These are phyloP conservation scores for Agrochola lota DNA, from an alignment of 2,888 invertebrate genomes.

Conservation along the genomic window DNA sequence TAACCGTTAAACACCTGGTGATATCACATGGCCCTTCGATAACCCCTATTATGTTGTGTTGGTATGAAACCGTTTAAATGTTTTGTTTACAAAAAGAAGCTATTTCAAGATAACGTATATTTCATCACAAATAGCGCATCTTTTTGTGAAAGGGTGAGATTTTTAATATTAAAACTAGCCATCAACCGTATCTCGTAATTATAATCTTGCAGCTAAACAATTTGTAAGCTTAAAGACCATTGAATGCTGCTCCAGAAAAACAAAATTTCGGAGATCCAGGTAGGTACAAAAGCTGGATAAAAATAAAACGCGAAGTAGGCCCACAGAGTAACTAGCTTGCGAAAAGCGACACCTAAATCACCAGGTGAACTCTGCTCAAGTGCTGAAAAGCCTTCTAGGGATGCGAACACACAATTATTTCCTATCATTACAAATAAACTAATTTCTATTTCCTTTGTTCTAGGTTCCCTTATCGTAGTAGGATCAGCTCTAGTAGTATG, in stretches of 20 bases:
- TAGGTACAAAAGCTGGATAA: not conserved
- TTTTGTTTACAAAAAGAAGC: not conserved
- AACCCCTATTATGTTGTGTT: conserved; percentile 22
- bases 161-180: not conserved
- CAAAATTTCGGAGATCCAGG: no score
- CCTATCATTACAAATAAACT: not conserved
- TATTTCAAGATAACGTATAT: not conserved
- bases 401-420: no score
- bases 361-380: no score
- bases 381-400: no score
- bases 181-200: not conserved
- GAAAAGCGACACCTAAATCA: no score
- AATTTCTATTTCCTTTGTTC: conserved; percentile 83
- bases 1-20: conserved; percentile 21
- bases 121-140: not conserved
- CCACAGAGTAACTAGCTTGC: no score
- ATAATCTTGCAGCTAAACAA: not conserved
- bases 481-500: conserved; percentile 95
- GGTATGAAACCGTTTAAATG: not conserved
- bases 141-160: not conserved
- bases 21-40: conserved; percentile 28
- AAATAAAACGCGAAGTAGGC: not conserved
- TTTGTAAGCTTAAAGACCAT: no score
- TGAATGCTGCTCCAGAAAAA: not conserved
- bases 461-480: conserved; percentile 96